phyloP scores from a whole-genome alignment of 2,888 invertebrate species.

The Xanthia togata region DNA sequence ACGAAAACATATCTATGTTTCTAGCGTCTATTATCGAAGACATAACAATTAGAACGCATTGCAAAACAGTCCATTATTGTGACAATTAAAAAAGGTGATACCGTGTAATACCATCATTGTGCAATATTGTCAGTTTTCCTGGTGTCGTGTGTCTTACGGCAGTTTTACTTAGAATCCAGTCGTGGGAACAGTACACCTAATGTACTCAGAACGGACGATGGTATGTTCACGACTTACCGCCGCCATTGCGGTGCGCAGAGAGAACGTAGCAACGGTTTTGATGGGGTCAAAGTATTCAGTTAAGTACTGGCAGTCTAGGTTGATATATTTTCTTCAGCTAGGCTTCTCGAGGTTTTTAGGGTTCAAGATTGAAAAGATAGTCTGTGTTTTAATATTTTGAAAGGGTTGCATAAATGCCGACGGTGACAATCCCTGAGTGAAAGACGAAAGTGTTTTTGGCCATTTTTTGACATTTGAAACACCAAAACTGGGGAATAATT shows the following conservation, averaged over 20 bases:
- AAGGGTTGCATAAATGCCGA: too few relatives aligned
- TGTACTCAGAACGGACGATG: conserved; percentile 55
- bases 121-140: conserved; percentile 62
- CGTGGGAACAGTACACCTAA: conserved; percentile 70
- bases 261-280: conserved; percentile 4
- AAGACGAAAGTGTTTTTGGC: background rate
- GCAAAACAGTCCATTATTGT: background rate
- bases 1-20: background rate
- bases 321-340: background rate
- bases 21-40: background rate
- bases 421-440: background rate
- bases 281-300: too few relatives aligned
- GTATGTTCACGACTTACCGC: conserved; percentile 40
- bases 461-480: background rate
- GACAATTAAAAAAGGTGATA: conserved; percentile 17
- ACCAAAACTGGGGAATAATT: too few relatives aligned
- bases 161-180: conserved; percentile 68
- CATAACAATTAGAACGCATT: background rate
- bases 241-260: background rate
- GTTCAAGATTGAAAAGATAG: too few relatives aligned
- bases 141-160: conserved; percentile 67
- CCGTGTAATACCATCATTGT: conserved; percentile 25
- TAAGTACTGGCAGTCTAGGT: too few relatives aligned
- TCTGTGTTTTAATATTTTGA: background rate
- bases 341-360: background rate